Evolutionary conservation across 1,140 invertebrate genomes (phyloP), one percentile per base, ranked within the genome.

Genomic region (Anthonomus grandis): DNA sequence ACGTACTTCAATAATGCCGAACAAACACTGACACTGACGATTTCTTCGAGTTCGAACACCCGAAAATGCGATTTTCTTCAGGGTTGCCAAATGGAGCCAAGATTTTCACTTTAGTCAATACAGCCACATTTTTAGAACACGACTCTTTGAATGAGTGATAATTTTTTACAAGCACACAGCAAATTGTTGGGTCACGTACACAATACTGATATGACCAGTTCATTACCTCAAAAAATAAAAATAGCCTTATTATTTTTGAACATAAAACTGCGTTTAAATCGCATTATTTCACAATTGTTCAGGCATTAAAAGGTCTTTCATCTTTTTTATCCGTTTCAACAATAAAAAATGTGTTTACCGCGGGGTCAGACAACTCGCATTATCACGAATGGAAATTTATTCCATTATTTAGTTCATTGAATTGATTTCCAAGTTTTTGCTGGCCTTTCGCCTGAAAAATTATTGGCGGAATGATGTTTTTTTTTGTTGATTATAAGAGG

Each of bases 371-470:
- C 15, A 42, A 42, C 39, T 21, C 39, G 18, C 4, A 42, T 21
- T 42, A 42, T 42, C 39, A 18, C 15, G 23, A 21, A 42, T 42
- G 39, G 39, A 42, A 42, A 42, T 42, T 42, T 42, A 42, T 42
- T 42, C 39, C 39, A 42, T 42, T 42, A 42, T 42, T 42, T 42
- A 42, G 39, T 42, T 42, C 39, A 42, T 42, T 21, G 39, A 42
- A 42, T 42, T 21, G 39, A 42, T 42, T 42, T 18, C 1, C 5
- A 42, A 42, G 21, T 22, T 5, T 42, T 42, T 42, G 13, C 13
- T 13, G 6, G 37, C 6, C 37, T 38, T 38, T 38, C n/a, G 6
- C 27, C 27, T 31, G 27, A 31, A 31, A 31, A 31, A n/a, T n/a
- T 31, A 31, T 31, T n/a, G 27, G n/a, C 27, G 27, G 27, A 31